Evolutionary conservation across 2,888 invertebrate genomes (phyloP).

Genomic region (Drosophila fungiperda): DNA sequence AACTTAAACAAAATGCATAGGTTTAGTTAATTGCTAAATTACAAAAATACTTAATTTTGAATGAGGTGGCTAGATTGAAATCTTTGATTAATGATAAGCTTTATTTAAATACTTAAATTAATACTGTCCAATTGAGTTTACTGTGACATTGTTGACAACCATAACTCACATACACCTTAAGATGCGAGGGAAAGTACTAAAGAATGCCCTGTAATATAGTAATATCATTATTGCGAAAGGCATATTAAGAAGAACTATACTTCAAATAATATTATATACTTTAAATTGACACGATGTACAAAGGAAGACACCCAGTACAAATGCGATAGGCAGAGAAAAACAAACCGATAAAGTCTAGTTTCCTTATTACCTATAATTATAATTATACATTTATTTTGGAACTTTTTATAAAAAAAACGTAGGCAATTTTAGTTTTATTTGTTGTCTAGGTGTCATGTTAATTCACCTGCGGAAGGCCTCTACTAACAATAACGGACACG

Average conservation of each 20-base stretch:
- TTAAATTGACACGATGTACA: background rate
- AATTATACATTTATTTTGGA: constrained; percentile 5
- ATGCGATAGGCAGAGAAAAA: background rate
- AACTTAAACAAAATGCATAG: background rate
- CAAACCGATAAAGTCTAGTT: background rate
- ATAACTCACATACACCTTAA: background rate
- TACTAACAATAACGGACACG: background rate
- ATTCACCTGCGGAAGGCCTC: background rate
- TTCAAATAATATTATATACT: background rate
- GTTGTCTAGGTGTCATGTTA: background rate
- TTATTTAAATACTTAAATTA: background rate
- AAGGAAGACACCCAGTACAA: constrained; percentile 4
- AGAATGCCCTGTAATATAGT: constrained; percentile 3
- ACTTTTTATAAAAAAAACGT: background rate
- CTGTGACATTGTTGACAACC: background rate
- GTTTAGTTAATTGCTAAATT: background rate
- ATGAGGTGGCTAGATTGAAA: background rate
- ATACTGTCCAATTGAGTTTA: background rate
- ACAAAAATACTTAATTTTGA: background rate
- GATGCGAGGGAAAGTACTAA: too few species aligned
- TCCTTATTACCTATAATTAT: background rate
- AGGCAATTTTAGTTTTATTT: background rate
- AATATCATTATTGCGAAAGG: background rate
- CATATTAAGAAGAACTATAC: background rate
- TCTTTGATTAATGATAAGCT: background rate